Evolutionary conservation across 2,797 vertebrate species (phyloP), one percentile per base, ranked within the genome.

Genomic region (Karalla daura): DNA sequence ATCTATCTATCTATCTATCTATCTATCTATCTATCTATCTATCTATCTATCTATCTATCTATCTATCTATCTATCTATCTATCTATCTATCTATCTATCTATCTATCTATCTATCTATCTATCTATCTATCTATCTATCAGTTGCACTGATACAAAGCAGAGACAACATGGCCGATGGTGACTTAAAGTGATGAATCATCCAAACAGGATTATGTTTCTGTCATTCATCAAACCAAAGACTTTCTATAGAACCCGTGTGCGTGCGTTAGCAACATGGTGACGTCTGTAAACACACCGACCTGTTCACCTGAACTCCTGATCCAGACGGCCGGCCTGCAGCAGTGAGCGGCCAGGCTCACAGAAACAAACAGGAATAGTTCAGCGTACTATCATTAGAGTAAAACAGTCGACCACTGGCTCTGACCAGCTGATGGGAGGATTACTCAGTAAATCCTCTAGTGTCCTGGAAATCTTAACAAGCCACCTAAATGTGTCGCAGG

Each of bases 401-500:
- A 43, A 72, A 81, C 37, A 83, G 85, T 53, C 10, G 12, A 61
- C 20, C 36, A 55, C 41, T n/a, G 32, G 74, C 74, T 39, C 9
- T 56, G 70, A 84, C 41, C 63, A 59, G 78, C 72, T 76, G 61
- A 70, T 39, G 61, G 50, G 36, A 50, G 79, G 87, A 90, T 90
- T 91, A 91, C 68, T n/a, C 1, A 7, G 62, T 54, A 82, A 88
- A 90, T 86, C 86, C 84, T 30, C 23, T 5, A 2, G 18, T 78
- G 83, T 82, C 82, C 86, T 82, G 76, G 80, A 88, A 88, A 83
- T 80, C 74, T 75, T 81, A 80, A 76, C 61, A 23, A 74, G 70
- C 63, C 49, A 41, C 58, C 64, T 80, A 55, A 86, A 80, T 65
- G 56, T 50, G 78, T 72, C 41, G 14, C 3, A 46, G 54, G 70